A percentile compares a stretch with the other conserved stretches of the same genome.
Evolutionary conservation across 2,797 vertebrate species (phyloP).

Genomic region (Cyprinella venusta): DNA sequence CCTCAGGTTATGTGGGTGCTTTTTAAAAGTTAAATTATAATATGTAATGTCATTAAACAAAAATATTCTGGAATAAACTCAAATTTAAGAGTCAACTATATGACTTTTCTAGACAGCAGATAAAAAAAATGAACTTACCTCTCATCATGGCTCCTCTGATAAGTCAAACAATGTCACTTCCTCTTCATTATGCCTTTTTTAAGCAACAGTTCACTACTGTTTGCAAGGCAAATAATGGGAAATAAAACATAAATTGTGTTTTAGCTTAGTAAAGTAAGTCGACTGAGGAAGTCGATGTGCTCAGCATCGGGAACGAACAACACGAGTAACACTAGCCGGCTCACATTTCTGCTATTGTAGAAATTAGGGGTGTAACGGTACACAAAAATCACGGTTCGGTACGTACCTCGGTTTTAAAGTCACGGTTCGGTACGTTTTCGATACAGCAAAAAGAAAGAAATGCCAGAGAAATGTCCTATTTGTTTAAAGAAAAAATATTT

Average conservation of each 20-base stretch:
- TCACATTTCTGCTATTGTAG: too few relatives aligned
- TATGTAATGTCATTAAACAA: not conserved
- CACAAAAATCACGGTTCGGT: too few relatives aligned
- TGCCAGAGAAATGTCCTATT: too few relatives aligned
- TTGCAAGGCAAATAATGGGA: not conserved
- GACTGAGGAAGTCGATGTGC: too few relatives aligned
- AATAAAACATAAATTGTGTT: not conserved
- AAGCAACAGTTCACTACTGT: not conserved
- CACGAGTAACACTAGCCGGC: too few relatives aligned
- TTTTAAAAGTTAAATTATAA: not conserved
- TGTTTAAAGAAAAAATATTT: too few relatives aligned
- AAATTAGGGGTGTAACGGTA: too few relatives aligned
- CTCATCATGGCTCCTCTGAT: not conserved
- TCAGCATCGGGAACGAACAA: too few relatives aligned
- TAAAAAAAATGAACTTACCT: not conserved
- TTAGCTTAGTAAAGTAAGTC: not conserved
- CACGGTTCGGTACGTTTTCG: too few relatives aligned
- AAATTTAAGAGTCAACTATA: not conserved
- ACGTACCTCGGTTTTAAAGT: rapidly evolving
- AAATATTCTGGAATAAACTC: not conserved
- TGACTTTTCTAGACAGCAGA: not conserved
- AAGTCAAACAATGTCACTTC: not conserved
- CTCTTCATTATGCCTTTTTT: not conserved
- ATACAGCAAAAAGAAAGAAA: too few relatives aligned
- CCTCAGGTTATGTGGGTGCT: too few relatives aligned